Conservation (phyloP, 2,888 invertebrate species). For the Drosophila rellima region DNA sequence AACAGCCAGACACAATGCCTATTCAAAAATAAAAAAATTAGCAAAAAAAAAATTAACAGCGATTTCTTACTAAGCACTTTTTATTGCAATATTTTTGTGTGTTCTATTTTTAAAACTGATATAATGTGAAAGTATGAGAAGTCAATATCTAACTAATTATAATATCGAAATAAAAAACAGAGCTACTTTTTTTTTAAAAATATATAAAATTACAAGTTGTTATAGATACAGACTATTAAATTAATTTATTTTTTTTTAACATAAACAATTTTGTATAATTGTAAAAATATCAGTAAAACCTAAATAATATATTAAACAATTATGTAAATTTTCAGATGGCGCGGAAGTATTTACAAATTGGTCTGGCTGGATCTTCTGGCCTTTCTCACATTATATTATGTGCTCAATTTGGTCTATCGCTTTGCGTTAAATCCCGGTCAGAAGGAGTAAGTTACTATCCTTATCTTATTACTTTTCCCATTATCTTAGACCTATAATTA, state of each 20-base stretch:
- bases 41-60: background rate
- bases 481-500: background rate
- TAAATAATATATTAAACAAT: background rate
- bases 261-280: no score
- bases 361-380: slow-evolving; percentile 95
- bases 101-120: slow-evolving; percentile 37
- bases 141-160: background rate
- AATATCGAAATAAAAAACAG: no score
- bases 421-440: slow-evolving; percentile 89
- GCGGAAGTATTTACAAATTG: slow-evolving; percentile 97
- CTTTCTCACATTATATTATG: slow-evolving; percentile 92
- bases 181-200: no score
- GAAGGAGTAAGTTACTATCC: slow-evolving; percentile 88
- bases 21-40: background rate
- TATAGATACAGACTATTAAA: no score
- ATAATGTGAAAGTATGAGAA: background rate
- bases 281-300: no score
- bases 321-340: slow-evolving; percentile 91
- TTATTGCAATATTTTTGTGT: background rate
- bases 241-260: no score
- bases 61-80: background rate
- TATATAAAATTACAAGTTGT: no score
- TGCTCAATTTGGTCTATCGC: slow-evolving; percentile 92
- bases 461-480: background rate
- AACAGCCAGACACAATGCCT: slow-evolving; percentile 48